Evolutionary conservation across 2,113 vertebrate genomes (phyloP), one percentile per base, ranked within the genome.

Genomic region (Calyptommatus sinebrachiatus): DNA sequence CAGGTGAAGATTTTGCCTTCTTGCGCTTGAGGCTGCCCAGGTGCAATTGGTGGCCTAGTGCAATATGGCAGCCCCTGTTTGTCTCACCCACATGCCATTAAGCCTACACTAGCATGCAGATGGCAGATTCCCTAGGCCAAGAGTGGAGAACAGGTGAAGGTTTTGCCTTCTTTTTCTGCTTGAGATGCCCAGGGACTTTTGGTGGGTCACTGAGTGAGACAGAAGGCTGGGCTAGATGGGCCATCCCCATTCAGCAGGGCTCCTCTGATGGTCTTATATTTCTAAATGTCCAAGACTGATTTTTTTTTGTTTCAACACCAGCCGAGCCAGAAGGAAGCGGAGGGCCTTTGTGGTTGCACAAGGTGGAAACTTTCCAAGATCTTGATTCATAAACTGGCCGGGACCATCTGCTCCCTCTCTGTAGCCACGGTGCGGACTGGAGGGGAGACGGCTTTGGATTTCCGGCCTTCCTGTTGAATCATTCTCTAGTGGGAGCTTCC

Each of bases 381-480:
- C 89, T 85, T 68, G 50, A 28, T 89, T 91, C 85, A 9, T 77
- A 87, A 84, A 85, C 48, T 24, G 50, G 81, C 83, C 48, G 84
- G 89, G 90, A 88, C 89, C 71, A 9, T 79, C 46, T 81, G 81
- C 83, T 1, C 1, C 82, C 35, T 75, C 79, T 88, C 89, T 84
- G 74, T 0, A 1, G 81, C 88, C 7, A 0, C 0, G 0, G 74
- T 76, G 86, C 78, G 50, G 76, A 71, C 86, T 90, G 89, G 90
- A 84, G 41, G 80, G 86, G 14, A 88, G 88, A 76, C 85, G 6
- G 50, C 78, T 84, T 90, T 91, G 91, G 90, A 87, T 89, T 92
- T 93, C 93, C 88, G 89, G 85, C 83, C 57, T 79, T 93, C 91
- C 93, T 90, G 88, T 86, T 12, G 31, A 88, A 89, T 87, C 91